phyloP scores from a whole-genome alignment of 1,140 invertebrate species.

The Lasioglossum baleicum region DNA sequence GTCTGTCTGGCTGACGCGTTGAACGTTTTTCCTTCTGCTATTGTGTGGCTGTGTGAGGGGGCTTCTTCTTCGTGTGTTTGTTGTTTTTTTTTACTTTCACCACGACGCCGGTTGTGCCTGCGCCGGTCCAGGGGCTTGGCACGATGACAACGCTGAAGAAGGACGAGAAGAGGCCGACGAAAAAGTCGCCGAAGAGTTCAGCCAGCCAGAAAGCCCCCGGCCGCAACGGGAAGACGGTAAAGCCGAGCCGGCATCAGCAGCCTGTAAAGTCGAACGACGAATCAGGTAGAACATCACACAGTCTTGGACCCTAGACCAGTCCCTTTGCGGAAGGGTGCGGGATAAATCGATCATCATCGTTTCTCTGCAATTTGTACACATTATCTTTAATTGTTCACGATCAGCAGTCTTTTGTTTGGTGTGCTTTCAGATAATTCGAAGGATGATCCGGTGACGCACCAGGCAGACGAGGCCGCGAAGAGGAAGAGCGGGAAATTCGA shows the following conservation, averaged over 20 bases:
- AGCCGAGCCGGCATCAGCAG: slow-evolving; percentile 26
- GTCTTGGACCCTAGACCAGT: neutral
- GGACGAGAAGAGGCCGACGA: slow-evolving; percentile 60
- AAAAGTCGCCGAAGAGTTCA: slow-evolving; percentile 40
- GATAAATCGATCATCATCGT: no score
- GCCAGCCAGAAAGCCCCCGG: slow-evolving; percentile 41
- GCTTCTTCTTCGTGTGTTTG: no score
- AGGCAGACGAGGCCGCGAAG: neutral
- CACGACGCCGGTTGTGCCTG: no score
- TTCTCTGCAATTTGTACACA: no score
- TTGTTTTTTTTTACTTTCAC: no score
- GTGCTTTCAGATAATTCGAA: neutral
- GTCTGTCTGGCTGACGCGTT: neutral
- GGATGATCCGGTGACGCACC: no score
- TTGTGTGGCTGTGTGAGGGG: neutral
- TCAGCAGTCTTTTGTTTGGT: no score
- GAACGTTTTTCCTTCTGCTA: neutral
- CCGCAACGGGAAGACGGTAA: slow-evolving; percentile 30
- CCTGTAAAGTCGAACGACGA: slow-evolving; percentile 16
- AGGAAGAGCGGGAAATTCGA: slow-evolving; percentile 53
- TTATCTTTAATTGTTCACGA: no score
- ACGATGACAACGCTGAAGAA: slow-evolving; percentile 66
- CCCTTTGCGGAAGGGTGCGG: no score
- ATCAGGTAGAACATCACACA: slow-evolving; percentile 1
- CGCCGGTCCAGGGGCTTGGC: slow-evolving; percentile 8